Conservation (phyloP, 2,888 invertebrate genomes). For the Diarsia mendica region DNA sequence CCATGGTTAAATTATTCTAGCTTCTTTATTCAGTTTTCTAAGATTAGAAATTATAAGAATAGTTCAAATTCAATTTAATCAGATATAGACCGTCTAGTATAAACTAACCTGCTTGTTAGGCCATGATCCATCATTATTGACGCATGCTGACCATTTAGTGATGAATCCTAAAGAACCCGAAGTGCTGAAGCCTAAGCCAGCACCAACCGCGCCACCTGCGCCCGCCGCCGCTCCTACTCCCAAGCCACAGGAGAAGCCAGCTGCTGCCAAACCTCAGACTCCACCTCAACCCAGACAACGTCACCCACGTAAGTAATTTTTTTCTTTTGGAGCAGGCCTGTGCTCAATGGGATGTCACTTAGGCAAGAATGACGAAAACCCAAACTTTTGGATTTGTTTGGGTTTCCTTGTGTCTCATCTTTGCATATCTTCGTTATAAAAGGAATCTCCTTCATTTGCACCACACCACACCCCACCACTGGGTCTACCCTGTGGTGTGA, state of each 20-base stretch:
- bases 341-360: not conserved
- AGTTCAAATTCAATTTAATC: not conserved
- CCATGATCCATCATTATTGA: conserved; percentile 57
- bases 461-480: no score
- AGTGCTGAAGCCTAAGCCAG: conserved; percentile 48
- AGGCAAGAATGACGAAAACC: not conserved
- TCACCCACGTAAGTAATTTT: conserved; percentile 77
- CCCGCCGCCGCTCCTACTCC: conserved; percentile 32
- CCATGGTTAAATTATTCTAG: conserved; percentile 6
- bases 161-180: conserved; percentile 81
- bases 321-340: not conserved
- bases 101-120: conserved; percentile 1
- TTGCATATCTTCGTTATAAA: no score
- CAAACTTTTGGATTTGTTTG: no score
- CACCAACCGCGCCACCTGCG: conserved; percentile 39
- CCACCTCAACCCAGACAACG: conserved; percentile 60
- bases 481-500: not conserved
- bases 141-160: conserved; percentile 75
- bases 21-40: not conserved
- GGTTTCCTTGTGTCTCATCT: no score
- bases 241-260: conserved; percentile 39
- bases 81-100: no score
- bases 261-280: conserved; percentile 35
- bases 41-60: not conserved
- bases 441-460: no score